Percentiles rank a stretch among this genome's conserved stretches.
Evolutionary conservation across 2,797 vertebrate species (phyloP).

Genomic region (Urosaurus nigricauda): DNA sequence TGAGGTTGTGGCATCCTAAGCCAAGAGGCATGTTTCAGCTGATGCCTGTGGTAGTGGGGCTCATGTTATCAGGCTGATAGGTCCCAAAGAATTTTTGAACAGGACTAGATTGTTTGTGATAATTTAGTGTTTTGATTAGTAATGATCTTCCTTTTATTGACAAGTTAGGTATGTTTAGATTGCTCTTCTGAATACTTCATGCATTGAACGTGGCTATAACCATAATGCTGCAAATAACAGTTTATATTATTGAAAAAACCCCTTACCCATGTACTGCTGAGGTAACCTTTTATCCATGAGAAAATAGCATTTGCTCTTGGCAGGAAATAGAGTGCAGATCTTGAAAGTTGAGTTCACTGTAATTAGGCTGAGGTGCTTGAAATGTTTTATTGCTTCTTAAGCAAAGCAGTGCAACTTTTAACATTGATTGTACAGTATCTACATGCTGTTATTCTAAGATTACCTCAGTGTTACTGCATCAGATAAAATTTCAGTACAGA

Average conservation of each 20-base stretch:
- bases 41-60: not conserved
- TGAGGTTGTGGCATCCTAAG: not conserved
- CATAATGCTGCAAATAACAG: not conserved
- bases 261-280: not conserved
- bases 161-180: not conserved
- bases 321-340: not conserved
- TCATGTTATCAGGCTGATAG: not conserved
- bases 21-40: not conserved
- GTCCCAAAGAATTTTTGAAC: not conserved
- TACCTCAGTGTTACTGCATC: not conserved
- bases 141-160: too few relatives aligned
- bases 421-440: not conserved
- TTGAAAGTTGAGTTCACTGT: constrained; percentile 8
- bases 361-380: not conserved
- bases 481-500: not conserved
- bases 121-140: too few relatives aligned
- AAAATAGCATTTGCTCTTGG: not conserved
- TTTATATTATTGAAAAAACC: not conserved
- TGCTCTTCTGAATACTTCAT: not conserved
- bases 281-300: not conserved
- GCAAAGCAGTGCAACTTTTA: not conserved
- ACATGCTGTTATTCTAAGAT: too few relatives aligned
- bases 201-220: not conserved
- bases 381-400: not conserved
- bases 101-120: too few relatives aligned